Evolutionary conservation across 2,113 vertebrate species (phyloP), one percentile per base, ranked within the genome.

Genomic region (Callipepla squamata): DNA sequence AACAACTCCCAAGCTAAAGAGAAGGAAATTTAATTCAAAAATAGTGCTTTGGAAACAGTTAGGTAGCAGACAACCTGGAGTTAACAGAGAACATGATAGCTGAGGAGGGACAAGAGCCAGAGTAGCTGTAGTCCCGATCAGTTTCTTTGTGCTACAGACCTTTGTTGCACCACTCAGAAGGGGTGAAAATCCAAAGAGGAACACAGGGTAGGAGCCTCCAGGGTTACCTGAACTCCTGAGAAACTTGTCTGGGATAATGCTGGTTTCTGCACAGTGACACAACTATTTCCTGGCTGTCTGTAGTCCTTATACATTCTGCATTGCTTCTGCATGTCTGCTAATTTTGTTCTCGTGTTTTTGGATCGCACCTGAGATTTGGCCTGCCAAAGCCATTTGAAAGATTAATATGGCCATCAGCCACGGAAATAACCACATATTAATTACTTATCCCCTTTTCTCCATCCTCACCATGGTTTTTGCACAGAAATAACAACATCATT

Each of bases 401-500:
- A 87, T 61, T 69, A 73, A 91, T 61, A 36, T 80, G 63, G 17
- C 45, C 75, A 77, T 89, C 80, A 87, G 42, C 18, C 69, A 85
- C 18, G 11, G 44, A 87, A 89, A 81, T 58, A 68, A 87, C 17
- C n/a, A 69, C 9, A 38, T 67, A 80, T 55, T 80, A 89, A 74
- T 74, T 1, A 48, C 87, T 70, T 3, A 45, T 23, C 34, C 16
- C 17, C 73, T 47, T 62, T 92, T 61, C 30, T 11, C 42, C 11
- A 81, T 63, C 7, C 4, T 5, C 48, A n/a, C 5, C 55, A 13
- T 26, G 76, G 19, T 69, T 84, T 86, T 83, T 88, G 10, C 25
- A 65, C 58, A 85, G 48, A 89, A 94, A 85, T 70, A 88, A 40
- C 40, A 93, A 42, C 42, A 68, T 82, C 74, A 65, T 77, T 86